These are phyloP conservation scores for Meriones psammophilus DNA, from an alignment of 2,797 vertebrate genomes.

Conservation along the genomic window DNA sequence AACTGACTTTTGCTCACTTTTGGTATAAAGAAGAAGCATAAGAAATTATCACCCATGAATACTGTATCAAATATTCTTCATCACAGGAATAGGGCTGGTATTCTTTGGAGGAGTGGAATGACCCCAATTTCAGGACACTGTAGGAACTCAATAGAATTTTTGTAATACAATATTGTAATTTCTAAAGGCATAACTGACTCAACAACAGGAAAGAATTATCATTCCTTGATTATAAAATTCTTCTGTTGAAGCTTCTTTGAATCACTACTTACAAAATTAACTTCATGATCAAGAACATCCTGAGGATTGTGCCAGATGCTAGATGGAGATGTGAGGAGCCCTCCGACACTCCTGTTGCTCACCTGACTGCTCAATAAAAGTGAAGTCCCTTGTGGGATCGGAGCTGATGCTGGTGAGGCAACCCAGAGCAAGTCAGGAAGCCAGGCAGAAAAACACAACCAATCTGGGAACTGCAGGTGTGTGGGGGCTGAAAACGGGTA, in stretches of 20 bases:
- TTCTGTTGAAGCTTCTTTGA: conserved; percentile 44
- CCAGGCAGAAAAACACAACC: conserved; percentile 7
- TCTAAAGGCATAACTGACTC: conserved; percentile 51
- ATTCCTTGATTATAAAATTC: conserved; percentile 51
- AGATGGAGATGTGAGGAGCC: background rate
- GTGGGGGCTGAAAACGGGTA: background rate
- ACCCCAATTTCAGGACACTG: conserved; percentile 59
- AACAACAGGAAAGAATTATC: conserved; percentile 54
- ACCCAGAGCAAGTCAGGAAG: background rate
- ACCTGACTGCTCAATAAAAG: background rate
- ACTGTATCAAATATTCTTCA: background rate
- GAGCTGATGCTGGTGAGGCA: background rate
- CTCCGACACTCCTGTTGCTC: background rate
- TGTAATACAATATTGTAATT: conserved; percentile 55
- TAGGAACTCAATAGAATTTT: conserved; percentile 60
- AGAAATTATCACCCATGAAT: conserved; percentile 54
- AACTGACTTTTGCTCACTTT: conserved; percentile 57
- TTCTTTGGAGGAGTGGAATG: conserved; percentile 25
- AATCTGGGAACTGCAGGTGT: conserved; percentile 16
- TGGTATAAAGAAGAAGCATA: conserved; percentile 38
- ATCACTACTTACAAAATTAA: conserved; percentile 53
- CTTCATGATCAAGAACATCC: background rate
- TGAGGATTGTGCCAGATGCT: background rate
- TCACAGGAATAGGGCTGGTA: background rate
- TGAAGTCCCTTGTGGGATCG: background rate